phyloP scores from a whole-genome alignment of 2,113 vertebrate genomes.

The Chinchilla lanigera region DNA sequence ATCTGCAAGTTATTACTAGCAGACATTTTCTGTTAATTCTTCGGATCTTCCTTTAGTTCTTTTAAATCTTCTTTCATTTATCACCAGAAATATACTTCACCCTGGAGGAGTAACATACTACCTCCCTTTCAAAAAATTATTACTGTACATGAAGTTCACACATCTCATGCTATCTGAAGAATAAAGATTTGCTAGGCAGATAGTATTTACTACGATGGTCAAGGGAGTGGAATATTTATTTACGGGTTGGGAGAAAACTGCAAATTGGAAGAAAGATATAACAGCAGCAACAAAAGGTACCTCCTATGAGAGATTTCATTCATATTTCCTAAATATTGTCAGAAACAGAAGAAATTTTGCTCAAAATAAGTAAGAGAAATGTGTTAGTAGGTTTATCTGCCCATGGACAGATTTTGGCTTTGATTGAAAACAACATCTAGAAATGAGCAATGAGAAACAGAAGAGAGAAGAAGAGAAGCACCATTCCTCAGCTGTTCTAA shows the following conservation, averaged over 20 bases:
- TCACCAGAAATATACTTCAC: constrained; percentile 77
- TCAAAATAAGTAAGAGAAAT: constrained; percentile 82
- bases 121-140: background rate
- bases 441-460: rapidly evolving
- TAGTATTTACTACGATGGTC: constrained; percentile 81
- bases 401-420: constrained; percentile 66
- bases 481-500: rapidly evolving
- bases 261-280: constrained; percentile 79
- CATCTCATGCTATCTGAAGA: constrained; percentile 63
- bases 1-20: background rate
- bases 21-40: background rate
- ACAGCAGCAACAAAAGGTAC: constrained; percentile 77
- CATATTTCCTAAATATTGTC: constrained; percentile 82
- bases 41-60: background rate
- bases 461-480: background rate
- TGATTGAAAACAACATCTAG: background rate
- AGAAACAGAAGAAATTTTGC: constrained; percentile 81
- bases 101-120: constrained; percentile 46
- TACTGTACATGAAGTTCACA: constrained; percentile 72
- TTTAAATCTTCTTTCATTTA: constrained; percentile 37
- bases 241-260: constrained; percentile 75
- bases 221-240: constrained; percentile 84
- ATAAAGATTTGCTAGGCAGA: constrained; percentile 79
- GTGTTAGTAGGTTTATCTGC: constrained; percentile 78
- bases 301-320: constrained; percentile 78